Percentiles rank a stretch among this genome's conserved stretches.
These are phyloP conservation scores for Panulirus ornatus DNA, from an alignment of 1,140 invertebrate genomes.

Conservation along the genomic window DNA sequence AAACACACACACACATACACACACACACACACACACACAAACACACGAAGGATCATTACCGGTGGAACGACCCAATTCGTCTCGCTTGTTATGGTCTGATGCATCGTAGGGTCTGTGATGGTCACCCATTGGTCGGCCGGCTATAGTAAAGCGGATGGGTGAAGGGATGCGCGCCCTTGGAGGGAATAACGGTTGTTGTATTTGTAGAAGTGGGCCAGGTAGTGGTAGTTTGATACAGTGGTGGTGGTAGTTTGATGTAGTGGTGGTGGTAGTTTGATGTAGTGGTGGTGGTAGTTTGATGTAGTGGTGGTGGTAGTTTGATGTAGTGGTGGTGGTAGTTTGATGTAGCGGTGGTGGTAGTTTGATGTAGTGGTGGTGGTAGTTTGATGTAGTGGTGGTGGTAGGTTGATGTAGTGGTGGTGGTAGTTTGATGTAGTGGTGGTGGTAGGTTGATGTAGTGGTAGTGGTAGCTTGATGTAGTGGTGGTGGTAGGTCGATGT, in stretches of 20 bases:
- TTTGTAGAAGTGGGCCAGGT: no score
- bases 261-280: no score
- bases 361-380: background rate
- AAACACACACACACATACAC: background rate
- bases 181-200: background rate
- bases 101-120: background rate
- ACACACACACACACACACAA: conserved; percentile 14
- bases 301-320: background rate
- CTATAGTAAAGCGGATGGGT: no score
- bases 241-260: no score
- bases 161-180: background rate
- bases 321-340: background rate
- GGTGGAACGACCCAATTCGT: conserved; percentile 3
- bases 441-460: background rate
- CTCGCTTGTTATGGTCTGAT: background rate
- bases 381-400: background rate
- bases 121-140: background rate
- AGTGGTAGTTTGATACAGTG: no score
- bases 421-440: background rate
- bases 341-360: background rate
- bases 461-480: background rate
- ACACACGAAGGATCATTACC: background rate
- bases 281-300: background rate
- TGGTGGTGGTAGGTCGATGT: conserved; percentile 1
- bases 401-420: background rate